phyloP scores from a whole-genome alignment of 2,113 vertebrate species.

The Probosciger aterrimus region DNA sequence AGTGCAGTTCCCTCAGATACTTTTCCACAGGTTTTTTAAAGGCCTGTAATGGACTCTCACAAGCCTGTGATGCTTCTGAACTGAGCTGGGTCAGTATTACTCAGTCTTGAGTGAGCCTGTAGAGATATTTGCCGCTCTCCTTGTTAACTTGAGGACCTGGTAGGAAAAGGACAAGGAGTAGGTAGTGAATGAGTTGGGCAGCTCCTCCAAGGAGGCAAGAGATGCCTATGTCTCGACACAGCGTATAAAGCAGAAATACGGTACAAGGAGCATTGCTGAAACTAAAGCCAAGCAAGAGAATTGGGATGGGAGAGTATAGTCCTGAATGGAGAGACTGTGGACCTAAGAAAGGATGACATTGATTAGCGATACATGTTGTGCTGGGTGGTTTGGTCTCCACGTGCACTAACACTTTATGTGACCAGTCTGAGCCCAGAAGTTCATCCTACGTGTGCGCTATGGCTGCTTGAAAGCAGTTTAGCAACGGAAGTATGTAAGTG shows the following conservation, averaged over 20 bases:
- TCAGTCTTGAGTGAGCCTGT: not conserved
- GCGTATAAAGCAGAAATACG: not conserved
- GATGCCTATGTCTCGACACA: not conserved
- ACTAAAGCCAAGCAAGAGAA: not conserved
- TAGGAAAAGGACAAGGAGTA: not conserved
- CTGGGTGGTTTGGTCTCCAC: not conserved
- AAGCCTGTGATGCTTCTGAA: not conserved
- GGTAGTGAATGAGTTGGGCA: not conserved
- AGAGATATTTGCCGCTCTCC: not conserved
- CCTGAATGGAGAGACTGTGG: not conserved
- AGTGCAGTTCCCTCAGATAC: slow-evolving; percentile 28
- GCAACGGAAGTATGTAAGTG: not conserved
- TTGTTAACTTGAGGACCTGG: not conserved
- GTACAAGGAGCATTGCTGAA: not conserved
- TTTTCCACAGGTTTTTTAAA: slow-evolving; percentile 43
- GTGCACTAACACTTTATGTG: not conserved
- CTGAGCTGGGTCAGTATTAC: not conserved
- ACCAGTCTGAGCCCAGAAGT: not conserved
- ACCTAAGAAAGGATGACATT: not conserved
- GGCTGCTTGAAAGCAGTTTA: not conserved
- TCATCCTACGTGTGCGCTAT: not conserved
- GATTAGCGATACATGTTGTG: not conserved
- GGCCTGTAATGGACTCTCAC: not conserved
- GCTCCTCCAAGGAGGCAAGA: not conserved
- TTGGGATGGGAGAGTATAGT: not conserved